Evolutionary conservation across 2,113 vertebrate genomes (phyloP).

Genomic region (Rhinoderma darwinii): DNA sequence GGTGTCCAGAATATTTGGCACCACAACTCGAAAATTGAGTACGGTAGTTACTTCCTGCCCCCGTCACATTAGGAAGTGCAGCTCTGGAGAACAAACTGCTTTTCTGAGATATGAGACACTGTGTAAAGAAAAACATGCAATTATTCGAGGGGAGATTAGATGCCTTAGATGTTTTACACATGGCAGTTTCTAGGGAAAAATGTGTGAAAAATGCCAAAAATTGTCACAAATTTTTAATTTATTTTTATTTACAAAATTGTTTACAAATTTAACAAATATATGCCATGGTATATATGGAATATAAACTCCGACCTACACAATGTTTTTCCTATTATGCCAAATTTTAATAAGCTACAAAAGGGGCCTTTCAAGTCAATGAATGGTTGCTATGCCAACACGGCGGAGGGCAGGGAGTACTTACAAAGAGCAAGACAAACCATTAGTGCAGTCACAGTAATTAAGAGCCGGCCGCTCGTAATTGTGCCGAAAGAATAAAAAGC

Average conservation of each 20-base stretch:
- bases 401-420: conserved; percentile 62
- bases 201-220: no score
- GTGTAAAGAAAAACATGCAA: no score
- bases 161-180: no score
- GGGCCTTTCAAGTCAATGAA: conserved; percentile 23
- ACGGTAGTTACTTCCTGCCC: not conserved
- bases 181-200: no score
- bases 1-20: no score
- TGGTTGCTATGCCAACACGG: conserved; percentile 61
- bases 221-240: no score
- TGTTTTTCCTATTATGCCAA: not conserved
- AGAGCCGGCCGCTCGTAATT: conserved; percentile 55
- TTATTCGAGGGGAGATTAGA: no score
- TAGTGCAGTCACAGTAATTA: conserved; percentile 33
- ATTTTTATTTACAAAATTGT: no score
- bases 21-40: no score
- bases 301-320: not conserved
- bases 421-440: not conserved
- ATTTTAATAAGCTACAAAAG: conserved; percentile 51
- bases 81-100: not conserved
- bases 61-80: not conserved
- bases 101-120: no score
- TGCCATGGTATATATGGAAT: no score
- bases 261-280: no score
- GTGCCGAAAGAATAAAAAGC: conserved; percentile 56